A percentile compares a stretch with the other conserved stretches of the same genome.
These are phyloP conservation scores for Carassius auratus DNA, from an alignment of 2,113 vertebrate genomes.

Conservation along the genomic window DNA sequence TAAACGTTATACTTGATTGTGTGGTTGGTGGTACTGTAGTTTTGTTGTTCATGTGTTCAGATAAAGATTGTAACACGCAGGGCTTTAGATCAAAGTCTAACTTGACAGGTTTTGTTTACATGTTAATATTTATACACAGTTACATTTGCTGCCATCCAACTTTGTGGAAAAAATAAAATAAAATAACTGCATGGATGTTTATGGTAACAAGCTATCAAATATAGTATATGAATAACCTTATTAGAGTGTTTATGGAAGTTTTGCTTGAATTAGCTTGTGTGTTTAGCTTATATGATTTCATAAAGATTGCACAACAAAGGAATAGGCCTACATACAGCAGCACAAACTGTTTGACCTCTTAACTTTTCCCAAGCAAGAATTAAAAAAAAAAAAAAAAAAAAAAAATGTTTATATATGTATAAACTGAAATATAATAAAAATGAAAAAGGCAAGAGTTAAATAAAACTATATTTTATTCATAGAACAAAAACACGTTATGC, in stretches of 20 bases:
- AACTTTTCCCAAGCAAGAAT: too few relatives aligned
- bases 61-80: neutral
- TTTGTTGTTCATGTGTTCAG: neutral
- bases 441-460: neutral
- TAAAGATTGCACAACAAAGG: too few relatives aligned
- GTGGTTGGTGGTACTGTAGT: neutral
- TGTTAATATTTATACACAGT: neutral
- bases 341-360: neutral
- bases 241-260: neutral
- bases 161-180: neutral
- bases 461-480: neutral
- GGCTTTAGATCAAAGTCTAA: neutral
- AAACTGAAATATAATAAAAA: neutral
- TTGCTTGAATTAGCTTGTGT: neutral
- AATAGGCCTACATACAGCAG: too few relatives aligned
- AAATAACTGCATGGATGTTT: neutral
- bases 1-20: neutral
- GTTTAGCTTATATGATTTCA: neutral
- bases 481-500: neutral
- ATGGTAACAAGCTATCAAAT: neutral
- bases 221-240: neutral
- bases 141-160: neutral
- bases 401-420: too few relatives aligned
- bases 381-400: too few relatives aligned
- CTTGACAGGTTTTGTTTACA: neutral